A percentile compares a stretch with the other conserved stretches of the same genome.
Conservation (phyloP, 2,113 vertebrate species). For the Myrmecophaga tridactyla region DNA sequence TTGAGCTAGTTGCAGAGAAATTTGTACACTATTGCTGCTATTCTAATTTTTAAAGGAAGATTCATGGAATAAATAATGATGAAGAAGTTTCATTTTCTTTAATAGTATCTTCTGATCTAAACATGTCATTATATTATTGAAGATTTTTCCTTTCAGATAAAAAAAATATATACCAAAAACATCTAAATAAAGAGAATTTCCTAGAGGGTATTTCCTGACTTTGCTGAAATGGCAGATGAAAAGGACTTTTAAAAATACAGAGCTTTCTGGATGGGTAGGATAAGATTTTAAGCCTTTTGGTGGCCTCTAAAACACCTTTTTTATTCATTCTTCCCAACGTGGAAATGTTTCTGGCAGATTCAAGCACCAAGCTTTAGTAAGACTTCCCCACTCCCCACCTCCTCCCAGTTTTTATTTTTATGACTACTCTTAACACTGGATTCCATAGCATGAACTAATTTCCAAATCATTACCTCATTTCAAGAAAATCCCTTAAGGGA, state of each 20-base stretch:
- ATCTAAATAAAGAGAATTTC: slow-evolving; percentile 30
- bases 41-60: not conserved
- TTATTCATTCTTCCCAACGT: not conserved
- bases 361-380: not conserved
- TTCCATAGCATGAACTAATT: not conserved
- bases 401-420: not conserved
- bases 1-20: not conserved
- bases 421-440: not conserved
- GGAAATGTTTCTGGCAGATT: not conserved
- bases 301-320: not conserved
- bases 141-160: slow-evolving; percentile 5
- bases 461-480: slow-evolving; percentile 3
- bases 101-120: slow-evolving; percentile 30
- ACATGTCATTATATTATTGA: slow-evolving; percentile 28
- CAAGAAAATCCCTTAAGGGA: not conserved
- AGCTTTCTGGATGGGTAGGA: slow-evolving; percentile 11
- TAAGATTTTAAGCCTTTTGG: not conserved
- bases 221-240: slow-evolving; percentile 20
- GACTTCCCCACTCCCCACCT: not conserved
- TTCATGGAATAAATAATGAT: not conserved
- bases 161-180: not conserved
- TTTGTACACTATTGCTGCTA: not conserved
- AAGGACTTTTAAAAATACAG: slow-evolving; percentile 22
- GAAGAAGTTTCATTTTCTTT: slow-evolving; percentile 39
- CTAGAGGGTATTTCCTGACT: not conserved